Base-by-base conservation (phyloP, 2,888 invertebrate genomes). In the Gonocerus acuteangulatus region DNA sequence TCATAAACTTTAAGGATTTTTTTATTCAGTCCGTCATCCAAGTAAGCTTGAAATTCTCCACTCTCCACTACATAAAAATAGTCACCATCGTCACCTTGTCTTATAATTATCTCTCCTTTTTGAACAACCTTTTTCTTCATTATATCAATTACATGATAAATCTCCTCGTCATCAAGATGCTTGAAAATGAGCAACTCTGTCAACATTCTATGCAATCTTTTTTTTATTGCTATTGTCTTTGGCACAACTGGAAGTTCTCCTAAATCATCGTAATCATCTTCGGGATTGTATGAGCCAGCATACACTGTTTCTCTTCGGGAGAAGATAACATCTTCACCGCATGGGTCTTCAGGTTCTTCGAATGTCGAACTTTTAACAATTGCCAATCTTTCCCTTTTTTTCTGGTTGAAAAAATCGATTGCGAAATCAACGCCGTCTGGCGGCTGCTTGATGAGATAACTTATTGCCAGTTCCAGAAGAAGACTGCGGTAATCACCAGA, bases 21-120 rank as follows among this genome's bases (percentile, higher is more conserved):
- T 9, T 77, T 79, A 48, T 78, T 72, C 48, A 79, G 77, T 9
- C 82, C 82, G 59, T 77, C 75, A 68, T 81, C 81, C 54, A 90
- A 89, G 72, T 80, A 83, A 59, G 89, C 89, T 71, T 89, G 84
- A 75, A 85, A 92, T 68, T 80, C 78, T 63, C 91, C 90, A 72
- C 89, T 89, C 79, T 95, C 94, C 76, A 97, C 95, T 71, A 96
- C 94, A 78, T 96, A 96, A 78, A 97, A 97, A 78, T 95, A 95
- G 78, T 96, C 96, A 21, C 96, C 96, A 75, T 95, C 96, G 74
- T 95, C 95, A 52, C 89, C 95, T 77, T 96, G 95, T 71, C 89
- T 85, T 75, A 96, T 96, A 69, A 96, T 89, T 74, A 84, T 85
- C 73, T 95, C 95, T 68, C 86, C 87, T 39, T 86, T 82, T 71